Conservation (phyloP, 2,888 invertebrate species). For the Isoperla grammatica region DNA sequence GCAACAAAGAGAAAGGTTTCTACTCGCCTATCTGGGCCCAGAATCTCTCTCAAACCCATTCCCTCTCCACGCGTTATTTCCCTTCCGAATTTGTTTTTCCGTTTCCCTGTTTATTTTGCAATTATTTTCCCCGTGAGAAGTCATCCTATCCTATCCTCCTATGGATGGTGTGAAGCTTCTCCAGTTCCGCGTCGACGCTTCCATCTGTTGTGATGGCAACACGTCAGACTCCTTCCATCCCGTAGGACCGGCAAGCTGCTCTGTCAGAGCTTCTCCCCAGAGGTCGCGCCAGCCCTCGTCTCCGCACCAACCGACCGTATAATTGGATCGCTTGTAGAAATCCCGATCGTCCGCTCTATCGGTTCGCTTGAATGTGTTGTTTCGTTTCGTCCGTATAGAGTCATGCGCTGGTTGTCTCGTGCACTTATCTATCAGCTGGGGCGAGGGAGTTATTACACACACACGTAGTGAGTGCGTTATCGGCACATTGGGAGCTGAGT, state of each 20-base stretch:
- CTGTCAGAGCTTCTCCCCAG: conserved; percentile 9
- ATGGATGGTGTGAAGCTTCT: conserved; percentile 13
- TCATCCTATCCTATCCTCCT: not conserved
- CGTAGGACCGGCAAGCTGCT: conserved; percentile 3
- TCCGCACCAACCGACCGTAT: conserved; percentile 28
- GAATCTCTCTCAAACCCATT: too few species aligned
- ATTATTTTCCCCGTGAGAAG: conserved; percentile 13
- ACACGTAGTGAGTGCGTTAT: too few species aligned
- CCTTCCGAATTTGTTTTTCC: not conserved
- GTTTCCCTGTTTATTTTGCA: conserved; percentile 14
- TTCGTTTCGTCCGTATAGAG: not conserved
- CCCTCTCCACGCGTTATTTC: too few species aligned
- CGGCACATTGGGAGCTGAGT: too few species aligned
- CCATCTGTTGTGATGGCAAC: conserved; percentile 7
- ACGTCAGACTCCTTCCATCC: conserved; percentile 20
- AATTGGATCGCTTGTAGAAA: conserved; percentile 31
- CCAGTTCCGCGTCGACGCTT: not conserved
- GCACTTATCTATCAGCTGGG: not conserved
- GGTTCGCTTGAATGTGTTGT: conserved; percentile 5
- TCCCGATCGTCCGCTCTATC: conserved; percentile 22
- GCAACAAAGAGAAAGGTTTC: too few species aligned
- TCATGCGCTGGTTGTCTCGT: not conserved
- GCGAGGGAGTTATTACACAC: too few species aligned
- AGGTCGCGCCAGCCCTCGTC: conserved; percentile 8
- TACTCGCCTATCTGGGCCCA: too few species aligned